Base-by-base conservation (phyloP, 2,888 invertebrate genomes). In the Dastarcus helophoroides region DNA sequence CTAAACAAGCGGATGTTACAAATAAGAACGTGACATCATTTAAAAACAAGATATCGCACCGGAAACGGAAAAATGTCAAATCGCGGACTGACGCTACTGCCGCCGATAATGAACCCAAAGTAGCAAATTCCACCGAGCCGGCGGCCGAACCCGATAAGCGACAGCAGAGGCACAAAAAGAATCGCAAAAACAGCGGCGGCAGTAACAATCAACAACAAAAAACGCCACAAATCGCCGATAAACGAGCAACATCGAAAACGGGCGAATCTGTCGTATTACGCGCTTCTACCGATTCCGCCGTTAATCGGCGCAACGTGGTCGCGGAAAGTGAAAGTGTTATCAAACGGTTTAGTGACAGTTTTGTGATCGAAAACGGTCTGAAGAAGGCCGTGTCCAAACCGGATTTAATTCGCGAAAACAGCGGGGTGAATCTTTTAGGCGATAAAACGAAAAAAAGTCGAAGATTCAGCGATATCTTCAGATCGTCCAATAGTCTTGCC, bases 341-440 rank as follows among this genome's bases (percentile, higher is more conserved):
- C 9, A 58, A 58, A 34, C 48, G 60, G 24, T 60, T 57, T 43
- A 61, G 61, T 44, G 60, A 62, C 44, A 58, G 58, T 47, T 58
- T 54, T 33, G 56, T 59, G 4, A 51, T 56, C 23, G 54, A 55
- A 36, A 47, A 51, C 29, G 44, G 36, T 14, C 32, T n/a, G 26
- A 29, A 13, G 21, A 27, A 15, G 22, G 26, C 23, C 10, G 28
- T 24, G 21, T 23, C 24, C 28, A 33, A 36, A 32, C 31, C 32
- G 31, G 31, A 32, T 29, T 33, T 21, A 17, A 28, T 28, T 6
- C n/a, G n/a, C n/a, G n/a, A n/a, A n/a, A n/a, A n/a, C n/a, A 27
- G 28, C 35, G 40, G 35, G 33, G 35, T 31, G 12, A 46, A 41
- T 14, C 23, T 50, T 19, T 38, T 40, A 4, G 40, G 38, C 12